These are phyloP conservation scores for Pogonophryne albipinna DNA, from an alignment of 2,797 vertebrate species.

Conservation along the genomic window DNA sequence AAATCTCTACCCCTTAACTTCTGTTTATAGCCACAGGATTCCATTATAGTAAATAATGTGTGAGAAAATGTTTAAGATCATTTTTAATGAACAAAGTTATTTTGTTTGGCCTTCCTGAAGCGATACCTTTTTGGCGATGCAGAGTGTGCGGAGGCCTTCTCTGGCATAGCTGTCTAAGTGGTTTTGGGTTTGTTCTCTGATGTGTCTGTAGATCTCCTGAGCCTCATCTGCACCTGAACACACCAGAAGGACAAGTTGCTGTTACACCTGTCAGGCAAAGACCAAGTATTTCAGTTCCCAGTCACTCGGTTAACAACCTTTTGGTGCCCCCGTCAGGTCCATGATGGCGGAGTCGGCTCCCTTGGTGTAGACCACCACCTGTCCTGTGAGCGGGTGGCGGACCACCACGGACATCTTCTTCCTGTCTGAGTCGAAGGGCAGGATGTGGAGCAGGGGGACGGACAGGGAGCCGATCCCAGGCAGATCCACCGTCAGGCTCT, in stretches of 20 bases:
- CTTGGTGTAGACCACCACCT: constrained; percentile 94
- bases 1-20: no score
- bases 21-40: no score
- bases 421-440: constrained; percentile 93
- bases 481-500: constrained; percentile 88
- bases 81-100: no score
- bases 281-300: not conserved
- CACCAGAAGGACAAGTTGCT: not conserved
- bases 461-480: constrained; percentile 86
- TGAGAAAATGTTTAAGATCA: no score
- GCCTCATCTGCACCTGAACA: constrained; percentile 51
- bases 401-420: constrained; percentile 97
- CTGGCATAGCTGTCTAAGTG: constrained; percentile 92
- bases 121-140: constrained; percentile 92
- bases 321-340: constrained; percentile 82
- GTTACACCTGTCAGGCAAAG: not conserved
- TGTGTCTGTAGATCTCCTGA: constrained; percentile 61
- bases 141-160: constrained; percentile 93
- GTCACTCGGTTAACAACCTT: constrained; percentile 30
- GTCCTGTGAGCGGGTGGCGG: constrained; percentile 90
- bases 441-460: constrained; percentile 90
- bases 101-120: not conserved
- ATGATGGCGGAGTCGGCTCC: constrained; percentile 95
- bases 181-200: constrained; percentile 88
- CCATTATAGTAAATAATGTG: no score